phyloP scores from a whole-genome alignment of 1,140 invertebrate genomes.

The Megalonaias nervosa region DNA sequence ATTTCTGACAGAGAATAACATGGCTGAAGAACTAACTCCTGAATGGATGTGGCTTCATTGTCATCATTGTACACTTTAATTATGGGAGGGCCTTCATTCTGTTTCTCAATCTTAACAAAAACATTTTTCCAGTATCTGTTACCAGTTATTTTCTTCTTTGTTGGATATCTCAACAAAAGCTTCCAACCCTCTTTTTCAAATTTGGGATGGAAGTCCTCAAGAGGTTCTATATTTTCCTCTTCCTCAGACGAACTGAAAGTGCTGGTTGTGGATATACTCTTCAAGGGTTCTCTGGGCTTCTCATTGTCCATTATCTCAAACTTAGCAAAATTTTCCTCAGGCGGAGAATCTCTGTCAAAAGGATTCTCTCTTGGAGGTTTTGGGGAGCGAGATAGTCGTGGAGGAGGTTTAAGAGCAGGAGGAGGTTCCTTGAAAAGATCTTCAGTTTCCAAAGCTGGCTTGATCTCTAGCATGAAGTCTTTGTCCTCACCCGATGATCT shows the following conservation, averaged over 20 bases:
- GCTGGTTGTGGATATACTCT: conserved; percentile 68
- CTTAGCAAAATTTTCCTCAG: conserved; percentile 66
- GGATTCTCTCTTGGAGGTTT: conserved; percentile 81
- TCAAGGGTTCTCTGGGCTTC: conserved; percentile 34
- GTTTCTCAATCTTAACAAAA: conserved; percentile 81
- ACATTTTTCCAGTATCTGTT: conserved; percentile 98
- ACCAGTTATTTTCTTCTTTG: conserved; percentile 97
- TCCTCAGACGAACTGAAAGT: conserved; percentile 83
- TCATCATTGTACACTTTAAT: conserved; percentile 57
- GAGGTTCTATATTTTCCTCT: conserved; percentile 92
- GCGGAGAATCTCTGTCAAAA: conserved; percentile 81
- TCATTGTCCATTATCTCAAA: conserved; percentile 59
- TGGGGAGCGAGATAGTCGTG: conserved; percentile 61
- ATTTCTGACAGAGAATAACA: conserved; percentile 85
- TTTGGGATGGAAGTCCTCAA: conserved; percentile 90
- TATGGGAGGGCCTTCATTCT: conserved; percentile 55
- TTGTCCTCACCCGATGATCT: conserved; percentile 48
- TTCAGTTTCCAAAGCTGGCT: conserved; percentile 18
- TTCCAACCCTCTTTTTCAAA: conserved; percentile 94
- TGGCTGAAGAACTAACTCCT: conserved; percentile 89
- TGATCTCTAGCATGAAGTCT: conserved; percentile 58
- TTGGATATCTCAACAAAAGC: conserved; percentile 95
- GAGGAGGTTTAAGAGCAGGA: conserved; percentile 57
- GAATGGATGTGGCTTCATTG: conserved; percentile 54
- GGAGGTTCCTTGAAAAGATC: conserved; percentile 19